Base-by-base conservation (phyloP, 2,113 vertebrate genomes). In the Acanthisitta chloris region DNA sequence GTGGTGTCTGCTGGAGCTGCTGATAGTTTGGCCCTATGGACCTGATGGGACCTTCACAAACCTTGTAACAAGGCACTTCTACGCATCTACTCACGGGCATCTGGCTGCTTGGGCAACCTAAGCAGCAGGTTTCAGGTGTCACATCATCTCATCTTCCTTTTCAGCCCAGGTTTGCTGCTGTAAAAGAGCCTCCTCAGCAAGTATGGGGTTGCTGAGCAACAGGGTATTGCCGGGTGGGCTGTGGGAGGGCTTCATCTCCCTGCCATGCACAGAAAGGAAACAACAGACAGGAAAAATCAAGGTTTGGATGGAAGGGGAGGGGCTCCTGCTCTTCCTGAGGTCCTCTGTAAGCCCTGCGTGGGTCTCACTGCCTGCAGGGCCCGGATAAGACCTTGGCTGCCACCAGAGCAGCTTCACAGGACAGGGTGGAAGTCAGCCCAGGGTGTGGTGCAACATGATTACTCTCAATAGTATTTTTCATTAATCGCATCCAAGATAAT, bases 131-230 rank as follows among this genome's bases (percentile, higher is more conserved):
- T 91, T 91, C 2, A 3, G 29, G 21, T 71, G 43, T 51, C 76
- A 69, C 3, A 1, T 57, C 73, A 71, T 31, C 61, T 76, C 28
- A 4, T 71, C 86, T 81, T 66, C 43, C 48, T 84, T 38, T 70
- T 55, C 36, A 88, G 33, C 54, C 34, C 21, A 23, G 40, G 59
- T 73, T 81, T 73, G 23, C 46, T 43, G n/a, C 66, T 89, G 72
- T 26, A 86, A 69, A 93, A 94, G 46, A 78, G 67, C 64, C 69
- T 51, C 88, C 80, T 93, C 88, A 92, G 92, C 79, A 86, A 81
- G 80, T 64, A 43, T 3, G 0, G 46, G 46, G 92, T 86, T 95
- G 93, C 96, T 94, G 89, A 94, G 95, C 91, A 95, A 91, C 96
- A 54, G 59, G 43, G 34, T 26, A 55, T 67, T 90, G 92, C 54